Evolutionary conservation across 2,113 vertebrate genomes (phyloP).

Genomic region (Syngnathus floridae): DNA sequence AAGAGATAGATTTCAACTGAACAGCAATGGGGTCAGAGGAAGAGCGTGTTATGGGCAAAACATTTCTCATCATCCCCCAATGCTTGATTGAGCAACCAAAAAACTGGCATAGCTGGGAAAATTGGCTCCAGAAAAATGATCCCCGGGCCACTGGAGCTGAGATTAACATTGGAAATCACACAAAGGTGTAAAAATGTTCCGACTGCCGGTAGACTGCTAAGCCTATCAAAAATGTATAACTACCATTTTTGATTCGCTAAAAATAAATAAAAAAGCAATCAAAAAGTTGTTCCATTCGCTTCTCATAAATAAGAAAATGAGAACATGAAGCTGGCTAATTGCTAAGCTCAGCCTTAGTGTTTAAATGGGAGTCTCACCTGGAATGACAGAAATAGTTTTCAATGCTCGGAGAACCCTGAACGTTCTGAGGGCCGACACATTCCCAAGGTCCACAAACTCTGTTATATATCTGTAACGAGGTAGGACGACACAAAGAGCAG

Average conservation of each 20-base stretch:
- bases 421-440: slow-evolving; percentile 99
- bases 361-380: slow-evolving; percentile 93
- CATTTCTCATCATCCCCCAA: background rate
- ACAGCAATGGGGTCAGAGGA: too few species aligned
- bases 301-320: slow-evolving; percentile 25
- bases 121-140: background rate
- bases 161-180: slow-evolving; percentile 1
- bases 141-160: background rate
- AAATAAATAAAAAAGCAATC: slow-evolving; percentile 29
- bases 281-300: slow-evolving; percentile 42
- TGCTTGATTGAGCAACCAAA: background rate
- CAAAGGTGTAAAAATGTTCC: slow-evolving; percentile 7
- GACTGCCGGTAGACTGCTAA: slow-evolving; percentile 78
- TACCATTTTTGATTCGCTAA: slow-evolving; percentile 66
- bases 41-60: too few species aligned
- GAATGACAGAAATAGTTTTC: slow-evolving; percentile 99
- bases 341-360: slow-evolving; percentile 76
- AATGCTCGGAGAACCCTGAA: slow-evolving; percentile 99
- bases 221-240: slow-evolving; percentile 77
- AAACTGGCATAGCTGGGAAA: background rate
- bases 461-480: slow-evolving; percentile 99
- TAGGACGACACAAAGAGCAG: slow-evolving; percentile 97
- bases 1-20: background rate
- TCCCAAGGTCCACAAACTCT: slow-evolving; percentile 99
- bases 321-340: slow-evolving; percentile 30